These are phyloP conservation scores for Arctopsyche grandis DNA, from an alignment of 1,140 invertebrate species.

Conservation along the genomic window DNA sequence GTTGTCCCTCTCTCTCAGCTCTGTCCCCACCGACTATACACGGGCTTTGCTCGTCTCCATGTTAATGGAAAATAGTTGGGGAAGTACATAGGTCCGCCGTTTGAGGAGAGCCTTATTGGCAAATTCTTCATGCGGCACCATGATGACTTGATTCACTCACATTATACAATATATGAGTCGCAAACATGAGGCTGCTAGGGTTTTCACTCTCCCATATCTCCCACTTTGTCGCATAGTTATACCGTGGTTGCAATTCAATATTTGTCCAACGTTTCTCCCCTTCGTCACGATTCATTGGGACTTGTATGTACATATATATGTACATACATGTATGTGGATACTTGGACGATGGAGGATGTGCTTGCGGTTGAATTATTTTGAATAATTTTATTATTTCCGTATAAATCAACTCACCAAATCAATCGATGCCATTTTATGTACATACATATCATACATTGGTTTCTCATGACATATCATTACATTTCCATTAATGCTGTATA, in stretches of 20 bases:
- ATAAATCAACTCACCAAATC: too few species aligned
- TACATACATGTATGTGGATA: neutral
- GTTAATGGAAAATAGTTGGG: slow-evolving; percentile 33
- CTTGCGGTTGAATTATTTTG: too few species aligned
- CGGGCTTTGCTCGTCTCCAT: slow-evolving; percentile 1
- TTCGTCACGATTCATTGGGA: neutral
- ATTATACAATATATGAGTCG: neutral
- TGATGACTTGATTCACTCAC: neutral
- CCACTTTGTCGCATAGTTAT: neutral
- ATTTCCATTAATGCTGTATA: too few species aligned
- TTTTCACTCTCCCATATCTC: too few species aligned
- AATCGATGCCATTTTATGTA: too few species aligned
- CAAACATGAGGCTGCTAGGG: neutral
- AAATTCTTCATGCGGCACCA: slow-evolving; percentile 1
- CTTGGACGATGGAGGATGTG: too few species aligned
- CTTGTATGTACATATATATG: neutral
- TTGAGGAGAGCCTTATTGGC: slow-evolving; percentile 9
- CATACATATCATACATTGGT: too few species aligned
- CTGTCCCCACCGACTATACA: too few species aligned
- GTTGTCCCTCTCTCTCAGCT: too few species aligned
- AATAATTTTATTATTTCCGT: too few species aligned
- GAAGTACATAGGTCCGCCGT: neutral
- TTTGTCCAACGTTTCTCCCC: neutral
- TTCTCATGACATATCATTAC: too few species aligned
- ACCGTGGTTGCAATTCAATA: neutral